These are phyloP conservation scores for Candoia aspera DNA, from an alignment of 2,113 vertebrate species.

Conservation along the genomic window DNA sequence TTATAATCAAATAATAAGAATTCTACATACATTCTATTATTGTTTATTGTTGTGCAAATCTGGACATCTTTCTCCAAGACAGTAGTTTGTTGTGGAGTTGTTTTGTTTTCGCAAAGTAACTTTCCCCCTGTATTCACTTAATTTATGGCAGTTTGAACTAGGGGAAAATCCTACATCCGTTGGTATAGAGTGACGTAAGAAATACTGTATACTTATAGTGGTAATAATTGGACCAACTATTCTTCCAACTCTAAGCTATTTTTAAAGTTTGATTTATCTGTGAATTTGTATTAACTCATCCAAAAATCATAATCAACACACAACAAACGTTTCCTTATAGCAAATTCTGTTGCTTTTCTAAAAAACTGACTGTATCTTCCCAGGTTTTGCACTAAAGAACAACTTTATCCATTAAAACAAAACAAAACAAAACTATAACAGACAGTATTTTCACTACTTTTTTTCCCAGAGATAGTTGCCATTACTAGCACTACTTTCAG, in stretches of 20 bases:
- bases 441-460: neutral
- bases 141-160: neutral
- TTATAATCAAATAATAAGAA: conserved; percentile 2
- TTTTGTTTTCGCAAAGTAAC: neutral
- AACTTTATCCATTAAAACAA: neutral
- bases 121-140: neutral
- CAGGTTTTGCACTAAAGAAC: neutral
- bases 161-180: neutral
- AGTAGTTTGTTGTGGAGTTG: neutral
- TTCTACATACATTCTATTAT: neutral
- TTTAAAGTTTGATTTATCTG: neutral
- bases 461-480: neutral
- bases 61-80: neutral
- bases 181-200: neutral
- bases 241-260: neutral
- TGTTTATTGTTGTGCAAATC: neutral
- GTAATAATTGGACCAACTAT: neutral
- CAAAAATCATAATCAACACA: neutral
- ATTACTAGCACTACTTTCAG: neutral
- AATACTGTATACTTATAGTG: neutral
- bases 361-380: neutral
- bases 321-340: neutral
- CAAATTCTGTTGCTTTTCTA: neutral
- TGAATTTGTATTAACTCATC: neutral
- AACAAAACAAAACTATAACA: neutral